Evolutionary conservation across 2,888 invertebrate species (phyloP).

Genomic region (Drosophila prolongata): DNA sequence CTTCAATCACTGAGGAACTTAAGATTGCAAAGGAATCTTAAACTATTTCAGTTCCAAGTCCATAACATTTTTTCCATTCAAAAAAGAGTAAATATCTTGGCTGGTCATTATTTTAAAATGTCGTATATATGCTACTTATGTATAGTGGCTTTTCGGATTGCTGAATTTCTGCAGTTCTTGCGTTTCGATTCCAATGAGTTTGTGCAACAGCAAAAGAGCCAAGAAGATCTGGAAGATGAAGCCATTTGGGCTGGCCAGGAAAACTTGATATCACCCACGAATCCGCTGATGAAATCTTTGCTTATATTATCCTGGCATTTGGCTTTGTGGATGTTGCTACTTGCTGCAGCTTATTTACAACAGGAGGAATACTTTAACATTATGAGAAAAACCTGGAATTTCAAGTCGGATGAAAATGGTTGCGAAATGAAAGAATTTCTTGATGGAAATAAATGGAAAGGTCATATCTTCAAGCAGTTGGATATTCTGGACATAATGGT

Average conservation of each 20-base stretch:
- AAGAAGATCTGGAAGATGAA: conserved; percentile 43
- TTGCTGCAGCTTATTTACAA: conserved; percentile 46
- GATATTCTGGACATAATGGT: conserved; percentile 52
- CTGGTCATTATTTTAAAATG: conserved; percentile 47
- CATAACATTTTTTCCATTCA: neutral
- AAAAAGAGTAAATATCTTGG: conserved; percentile 36
- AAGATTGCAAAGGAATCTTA: conserved; percentile 6
- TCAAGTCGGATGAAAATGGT: neutral
- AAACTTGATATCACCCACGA: neutral
- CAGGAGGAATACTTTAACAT: conserved; percentile 26
- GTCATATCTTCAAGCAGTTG: neutral
- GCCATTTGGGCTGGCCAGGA: conserved; percentile 37
- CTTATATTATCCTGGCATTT: conserved; percentile 39
- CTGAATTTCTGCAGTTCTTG: conserved; percentile 9
- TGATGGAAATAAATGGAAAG: neutral
- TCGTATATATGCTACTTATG: conserved; percentile 18
- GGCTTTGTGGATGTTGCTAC: conserved; percentile 37
- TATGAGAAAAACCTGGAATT: conserved; percentile 5
- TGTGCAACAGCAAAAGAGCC: conserved; percentile 9
- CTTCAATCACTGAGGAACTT: conserved; percentile 38
- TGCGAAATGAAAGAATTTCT: neutral
- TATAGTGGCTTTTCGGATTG: conserved; percentile 20
- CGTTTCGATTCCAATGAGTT: conserved; percentile 29
- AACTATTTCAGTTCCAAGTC: conserved; percentile 8
- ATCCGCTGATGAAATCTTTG: neutral